Base-by-base conservation (phyloP, 1,140 invertebrate genomes). In the Ridgeia piscesae region DNA sequence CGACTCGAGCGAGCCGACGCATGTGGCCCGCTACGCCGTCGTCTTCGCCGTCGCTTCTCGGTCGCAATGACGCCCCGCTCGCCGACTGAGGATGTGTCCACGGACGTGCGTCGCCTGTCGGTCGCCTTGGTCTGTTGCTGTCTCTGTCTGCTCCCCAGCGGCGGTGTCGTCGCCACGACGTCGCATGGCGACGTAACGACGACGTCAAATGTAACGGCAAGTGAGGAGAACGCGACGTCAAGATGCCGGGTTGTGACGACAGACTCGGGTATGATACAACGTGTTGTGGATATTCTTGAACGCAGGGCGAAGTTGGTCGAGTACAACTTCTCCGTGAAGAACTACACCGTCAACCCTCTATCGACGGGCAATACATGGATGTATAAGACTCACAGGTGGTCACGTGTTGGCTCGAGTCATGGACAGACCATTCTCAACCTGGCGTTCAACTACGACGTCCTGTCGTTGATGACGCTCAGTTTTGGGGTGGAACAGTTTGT, bases 401-500 rank as follows among this genome's bases (percentile, higher is more conserved):
- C 92, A 35, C 77, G 92, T 33, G 92, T 92, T 17, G 50, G 33
- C 14, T 35, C 90, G 2, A 35, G 35, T 35, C 93, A 94, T 34
- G 94, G 94, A 33, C 92, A 93, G 89, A 94, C 93, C 31, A 89
- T 95, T 17, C 92, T 94, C 77, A 93, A 94, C 88, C 91, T 95
- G 89, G 93, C 93, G 14, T 93, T 94, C n/a, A 93, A 94, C 91
- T 95, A 94, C 89, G 93, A 93, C n/a, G 92, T 94, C 58, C 93
- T 94, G 92, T 95, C 94, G 1, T 91, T 95, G 88, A 92, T 92
- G 35, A 93, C 92, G 27, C 92, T 95, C 31, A 94, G 94, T 31
- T 95, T 95, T 27, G 95, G 95, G 0, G 94, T 95, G 2, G 94
- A 95, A 89, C 89, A 93, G 34, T 91, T 94, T 0, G 91, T 93